These are phyloP conservation scores for Phalacrocorax carbo DNA, from an alignment of 2,113 vertebrate genomes.

Conservation along the genomic window DNA sequence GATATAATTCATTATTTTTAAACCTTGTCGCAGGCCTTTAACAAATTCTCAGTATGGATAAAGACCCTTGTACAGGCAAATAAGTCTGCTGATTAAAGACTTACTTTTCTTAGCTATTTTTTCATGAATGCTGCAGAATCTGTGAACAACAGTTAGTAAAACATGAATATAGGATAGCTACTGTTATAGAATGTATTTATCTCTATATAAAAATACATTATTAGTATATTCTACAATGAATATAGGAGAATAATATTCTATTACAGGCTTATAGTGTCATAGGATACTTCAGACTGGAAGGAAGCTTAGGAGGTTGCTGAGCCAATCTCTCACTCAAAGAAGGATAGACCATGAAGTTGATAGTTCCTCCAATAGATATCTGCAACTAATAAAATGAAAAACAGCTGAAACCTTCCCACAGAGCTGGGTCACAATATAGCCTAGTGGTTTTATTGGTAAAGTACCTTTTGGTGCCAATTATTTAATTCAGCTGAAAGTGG, in stretches of 20 bases:
- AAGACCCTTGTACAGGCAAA: neutral
- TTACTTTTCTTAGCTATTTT: neutral
- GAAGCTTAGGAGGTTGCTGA: neutral
- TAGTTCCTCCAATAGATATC: neutral
- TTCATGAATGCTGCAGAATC: neutral
- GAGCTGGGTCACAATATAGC: rapidly evolving
- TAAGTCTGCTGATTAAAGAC: neutral
- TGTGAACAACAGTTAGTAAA: neutral
- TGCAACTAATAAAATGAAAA: neutral
- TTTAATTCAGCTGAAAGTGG: neutral
- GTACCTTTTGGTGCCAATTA: neutral
- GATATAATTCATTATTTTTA: neutral
- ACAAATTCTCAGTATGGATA: neutral
- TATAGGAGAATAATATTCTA: neutral
- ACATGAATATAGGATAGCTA: neutral
- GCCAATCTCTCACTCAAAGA: neutral
- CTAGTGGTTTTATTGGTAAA: neutral
- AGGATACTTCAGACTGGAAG: neutral
- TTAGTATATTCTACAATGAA: neutral
- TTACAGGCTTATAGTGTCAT: neutral
- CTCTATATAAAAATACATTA: neutral
- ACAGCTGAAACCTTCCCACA: neutral
- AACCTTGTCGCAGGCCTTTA: neutral
- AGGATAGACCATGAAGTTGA: neutral
- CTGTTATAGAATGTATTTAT: neutral